Percentiles rank a stretch among this genome's conserved stretches.
Evolutionary conservation across 2,113 vertebrate genomes (phyloP).

Genomic region (Takifugu bimaculatus): DNA sequence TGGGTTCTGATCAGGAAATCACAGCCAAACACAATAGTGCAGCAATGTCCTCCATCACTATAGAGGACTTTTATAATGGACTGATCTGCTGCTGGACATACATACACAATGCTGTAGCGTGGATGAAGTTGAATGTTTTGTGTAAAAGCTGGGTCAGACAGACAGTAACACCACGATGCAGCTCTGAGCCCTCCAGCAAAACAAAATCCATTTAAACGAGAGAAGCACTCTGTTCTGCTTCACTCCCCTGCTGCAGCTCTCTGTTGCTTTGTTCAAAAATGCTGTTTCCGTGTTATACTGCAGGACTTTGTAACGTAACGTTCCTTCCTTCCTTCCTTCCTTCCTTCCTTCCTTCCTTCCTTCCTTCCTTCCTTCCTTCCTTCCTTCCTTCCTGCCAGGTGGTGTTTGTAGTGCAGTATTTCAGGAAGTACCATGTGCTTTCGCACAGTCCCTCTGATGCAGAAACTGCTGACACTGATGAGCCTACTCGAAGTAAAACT

Average conservation of each 20-base stretch:
- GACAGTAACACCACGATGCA: background rate
- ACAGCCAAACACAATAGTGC: too few relatives aligned
- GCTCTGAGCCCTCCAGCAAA: background rate
- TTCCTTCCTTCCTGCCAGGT: conserved; percentile 19
- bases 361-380: background rate
- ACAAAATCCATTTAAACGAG: too few relatives aligned
- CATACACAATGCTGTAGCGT: background rate
- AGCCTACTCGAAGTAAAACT: conserved; percentile 12
- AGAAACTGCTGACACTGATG: conserved; percentile 32
- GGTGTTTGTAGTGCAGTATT: conserved; percentile 50
- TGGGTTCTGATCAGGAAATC: too few relatives aligned
- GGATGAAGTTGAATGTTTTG: conserved; percentile 22
- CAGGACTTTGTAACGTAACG: too few relatives aligned
- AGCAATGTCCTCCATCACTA: background rate
- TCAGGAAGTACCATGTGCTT: conserved; percentile 24
- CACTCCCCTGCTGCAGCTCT: too few relatives aligned
- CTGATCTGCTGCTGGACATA: conserved; percentile 34
- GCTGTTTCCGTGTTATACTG: background rate
- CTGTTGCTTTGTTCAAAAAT: too few relatives aligned
- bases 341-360: background rate
- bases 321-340: background rate
- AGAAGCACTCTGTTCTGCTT: too few relatives aligned
- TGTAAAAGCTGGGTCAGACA: background rate
- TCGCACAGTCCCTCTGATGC: conserved; percentile 29
- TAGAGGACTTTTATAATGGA: conserved; percentile 34